A percentile compares a stretch with the other conserved stretches of the same genome.
These are phyloP conservation scores for Cladopsammia gracilis DNA, from an alignment of 64 coral and sea anemone species.

Conservation along the genomic window DNA sequence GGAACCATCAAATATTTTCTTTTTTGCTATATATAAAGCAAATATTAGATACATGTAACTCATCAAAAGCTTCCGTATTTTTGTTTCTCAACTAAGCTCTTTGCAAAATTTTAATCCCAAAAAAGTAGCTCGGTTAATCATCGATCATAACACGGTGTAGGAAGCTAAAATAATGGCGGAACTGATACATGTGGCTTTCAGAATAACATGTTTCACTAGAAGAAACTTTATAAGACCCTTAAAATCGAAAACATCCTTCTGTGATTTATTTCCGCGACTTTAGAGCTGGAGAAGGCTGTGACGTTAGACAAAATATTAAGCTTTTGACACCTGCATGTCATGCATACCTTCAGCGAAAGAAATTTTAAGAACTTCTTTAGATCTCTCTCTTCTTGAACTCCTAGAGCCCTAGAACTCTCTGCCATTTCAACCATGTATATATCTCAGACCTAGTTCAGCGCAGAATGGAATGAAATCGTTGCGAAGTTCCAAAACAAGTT, in stretches of 20 bases:
- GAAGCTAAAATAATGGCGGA: no score
- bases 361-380: conserved; percentile 97
- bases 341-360: conserved; percentile 88
- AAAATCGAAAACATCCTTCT: neutral
- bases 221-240: no score
- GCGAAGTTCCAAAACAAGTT: neutral
- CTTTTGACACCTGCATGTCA: neutral
- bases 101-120: no score
- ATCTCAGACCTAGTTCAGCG: neutral
- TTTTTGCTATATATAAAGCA: neutral
- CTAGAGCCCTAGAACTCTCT: conserved; percentile 15
- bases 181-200: no score
- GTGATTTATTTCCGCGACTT: neutral
- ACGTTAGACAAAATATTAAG: neutral
- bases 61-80: neutral
- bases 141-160: no score
- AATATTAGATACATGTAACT: neutral
- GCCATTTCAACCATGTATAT: conserved; percentile 67
- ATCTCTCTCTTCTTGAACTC: conserved; percentile 84
- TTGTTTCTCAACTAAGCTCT: neutral
- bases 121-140: no score
- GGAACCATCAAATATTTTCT: neutral
- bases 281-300: neutral
- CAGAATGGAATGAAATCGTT: neutral
- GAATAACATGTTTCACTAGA: no score